A percentile compares a stretch with the other conserved stretches of the same genome.
Evolutionary conservation across 2,888 invertebrate species (phyloP).

Genomic region (Anarsia innoxiella): DNA sequence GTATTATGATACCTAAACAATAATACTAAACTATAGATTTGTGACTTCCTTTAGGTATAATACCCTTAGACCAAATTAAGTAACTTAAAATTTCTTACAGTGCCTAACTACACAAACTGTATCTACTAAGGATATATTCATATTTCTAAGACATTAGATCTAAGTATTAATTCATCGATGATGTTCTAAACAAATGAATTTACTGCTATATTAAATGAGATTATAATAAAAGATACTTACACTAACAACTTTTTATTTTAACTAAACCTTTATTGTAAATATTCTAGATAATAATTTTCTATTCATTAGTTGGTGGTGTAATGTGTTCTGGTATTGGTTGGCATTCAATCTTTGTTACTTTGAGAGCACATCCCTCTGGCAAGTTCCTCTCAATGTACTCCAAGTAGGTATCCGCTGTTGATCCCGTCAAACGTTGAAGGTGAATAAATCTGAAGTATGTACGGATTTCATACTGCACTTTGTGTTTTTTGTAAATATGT

Average conservation of each 20-base stretch:
- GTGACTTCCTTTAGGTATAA: too few species aligned
- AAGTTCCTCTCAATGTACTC: slow-evolving; percentile 98
- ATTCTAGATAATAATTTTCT: slow-evolving; percentile 20
- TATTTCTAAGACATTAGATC: too few species aligned
- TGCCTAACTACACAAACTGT: too few species aligned
- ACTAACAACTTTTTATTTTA: slow-evolving; percentile 36
- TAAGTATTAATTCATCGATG: too few species aligned
- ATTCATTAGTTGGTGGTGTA: slow-evolving; percentile 49
- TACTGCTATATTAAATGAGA: too few species aligned
- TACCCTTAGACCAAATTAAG: too few species aligned
- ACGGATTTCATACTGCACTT: slow-evolving; percentile 95
- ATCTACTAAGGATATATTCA: too few species aligned
- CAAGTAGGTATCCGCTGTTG: slow-evolving; percentile 95
- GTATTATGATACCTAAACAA: too few species aligned
- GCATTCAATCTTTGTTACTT: slow-evolving; percentile 86
- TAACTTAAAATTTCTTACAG: too few species aligned
- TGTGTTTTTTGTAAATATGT: slow-evolving; percentile 93
- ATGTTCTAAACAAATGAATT: too few species aligned
- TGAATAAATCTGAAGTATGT: slow-evolving; percentile 92
- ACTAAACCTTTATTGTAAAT: slow-evolving; percentile 18
- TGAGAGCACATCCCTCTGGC: slow-evolving; percentile 97
- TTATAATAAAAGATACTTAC: too few species aligned
- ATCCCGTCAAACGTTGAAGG: slow-evolving; percentile 91
- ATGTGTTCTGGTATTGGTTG: slow-evolving; percentile 74
- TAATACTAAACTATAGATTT: too few species aligned